phyloP scores from a whole-genome alignment of 2,797 vertebrate species.

The Alouatta caraya region DNA sequence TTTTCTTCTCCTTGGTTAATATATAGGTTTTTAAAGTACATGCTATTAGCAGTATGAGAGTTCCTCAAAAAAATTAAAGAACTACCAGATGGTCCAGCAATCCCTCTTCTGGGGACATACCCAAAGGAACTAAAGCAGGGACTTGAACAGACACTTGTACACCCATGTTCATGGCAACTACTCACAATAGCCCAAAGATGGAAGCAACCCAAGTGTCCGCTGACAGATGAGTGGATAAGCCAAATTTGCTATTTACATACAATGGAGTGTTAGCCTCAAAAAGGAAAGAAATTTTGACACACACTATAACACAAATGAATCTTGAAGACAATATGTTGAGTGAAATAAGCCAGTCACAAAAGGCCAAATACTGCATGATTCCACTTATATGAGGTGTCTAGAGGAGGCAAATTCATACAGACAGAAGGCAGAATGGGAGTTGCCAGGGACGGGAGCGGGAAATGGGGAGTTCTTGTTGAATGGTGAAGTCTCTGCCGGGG shows the following conservation, averaged over 20 bases:
- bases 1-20: conserved; percentile 17
- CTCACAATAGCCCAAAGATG: not conserved
- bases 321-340: not conserved
- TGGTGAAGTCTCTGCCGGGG: not conserved
- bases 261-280: not conserved
- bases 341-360: not conserved
- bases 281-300: not conserved
- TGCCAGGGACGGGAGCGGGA: not conserved
- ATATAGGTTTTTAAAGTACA: not conserved
- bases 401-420: not conserved
- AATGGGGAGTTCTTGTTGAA: not conserved
- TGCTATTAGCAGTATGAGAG: not conserved
- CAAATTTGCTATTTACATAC: not conserved
- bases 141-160: not conserved
- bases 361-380: not conserved
- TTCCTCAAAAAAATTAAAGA: not conserved
- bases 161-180: not conserved
- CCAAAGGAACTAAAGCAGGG: not conserved
- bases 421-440: not conserved
- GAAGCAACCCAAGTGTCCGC: not conserved
- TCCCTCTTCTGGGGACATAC: not conserved
- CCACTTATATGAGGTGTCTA: not conserved
- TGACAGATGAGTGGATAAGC: not conserved
- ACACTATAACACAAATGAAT: not conserved
- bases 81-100: not conserved